Evolutionary conservation across 1,140 invertebrate species (phyloP).

Genomic region (Steinernema khuongi): DNA sequence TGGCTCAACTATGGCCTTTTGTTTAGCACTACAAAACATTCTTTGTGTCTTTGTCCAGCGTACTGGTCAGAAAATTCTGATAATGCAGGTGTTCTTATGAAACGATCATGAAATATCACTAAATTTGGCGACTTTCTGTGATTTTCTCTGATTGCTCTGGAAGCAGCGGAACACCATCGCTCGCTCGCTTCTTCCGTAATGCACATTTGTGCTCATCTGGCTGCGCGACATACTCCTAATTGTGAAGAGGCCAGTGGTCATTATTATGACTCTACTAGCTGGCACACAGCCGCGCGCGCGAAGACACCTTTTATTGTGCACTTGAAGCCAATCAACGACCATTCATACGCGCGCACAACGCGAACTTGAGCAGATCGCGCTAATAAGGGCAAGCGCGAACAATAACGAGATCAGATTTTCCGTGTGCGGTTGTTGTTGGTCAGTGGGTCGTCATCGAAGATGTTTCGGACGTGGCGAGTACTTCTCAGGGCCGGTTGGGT

Average conservation of each 20-base stretch:
- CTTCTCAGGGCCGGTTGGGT: not conserved
- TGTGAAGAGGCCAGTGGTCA: not conserved
- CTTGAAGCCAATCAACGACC: slow-evolving; percentile 15
- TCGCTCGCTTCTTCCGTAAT: not conserved
- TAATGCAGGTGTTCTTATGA: too few relatives aligned
- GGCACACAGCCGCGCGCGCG: not conserved
- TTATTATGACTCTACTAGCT: not conserved
- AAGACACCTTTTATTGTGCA: slow-evolving; percentile 11
- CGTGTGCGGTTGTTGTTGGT: not conserved
- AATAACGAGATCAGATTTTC: slow-evolving; percentile 15
- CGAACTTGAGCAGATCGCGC: not conserved
- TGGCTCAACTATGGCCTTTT: too few relatives aligned
- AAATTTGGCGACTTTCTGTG: not conserved
- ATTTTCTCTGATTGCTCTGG: not conserved
- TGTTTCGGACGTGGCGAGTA: not conserved
- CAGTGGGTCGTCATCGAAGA: not conserved
- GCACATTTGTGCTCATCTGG: not conserved
- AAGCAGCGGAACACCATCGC: not conserved
- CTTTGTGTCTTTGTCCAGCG: too few relatives aligned
- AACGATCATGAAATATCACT: too few relatives aligned
- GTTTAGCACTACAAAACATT: too few relatives aligned
- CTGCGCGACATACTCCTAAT: not conserved
- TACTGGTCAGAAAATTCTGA: too few relatives aligned
- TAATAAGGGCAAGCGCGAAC: slow-evolving; percentile 15
- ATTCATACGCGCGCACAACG: not conserved